These are phyloP conservation scores for Conistra vaccinii DNA, from an alignment of 2,888 invertebrate genomes.

Conservation along the genomic window DNA sequence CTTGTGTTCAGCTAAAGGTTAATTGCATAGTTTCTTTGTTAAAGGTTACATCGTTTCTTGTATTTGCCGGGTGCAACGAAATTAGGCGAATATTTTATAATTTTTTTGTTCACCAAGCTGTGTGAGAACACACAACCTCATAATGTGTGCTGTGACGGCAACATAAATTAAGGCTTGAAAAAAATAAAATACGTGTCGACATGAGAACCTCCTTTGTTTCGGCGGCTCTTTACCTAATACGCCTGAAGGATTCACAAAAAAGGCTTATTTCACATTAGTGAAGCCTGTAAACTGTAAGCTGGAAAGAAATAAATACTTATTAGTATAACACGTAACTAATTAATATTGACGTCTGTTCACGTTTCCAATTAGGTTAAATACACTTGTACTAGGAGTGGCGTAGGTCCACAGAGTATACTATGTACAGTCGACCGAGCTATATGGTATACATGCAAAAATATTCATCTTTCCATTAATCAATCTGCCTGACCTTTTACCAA, in stretches of 20 bases:
- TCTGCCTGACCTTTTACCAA: neutral
- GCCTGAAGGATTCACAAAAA: neutral
- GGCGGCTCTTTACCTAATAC: no score
- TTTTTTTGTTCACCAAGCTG: no score
- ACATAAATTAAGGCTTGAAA: neutral
- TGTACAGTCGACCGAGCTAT: neutral
- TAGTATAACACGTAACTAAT: neutral
- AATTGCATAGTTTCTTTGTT: neutral
- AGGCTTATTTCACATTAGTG: neutral
- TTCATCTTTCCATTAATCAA: neutral
- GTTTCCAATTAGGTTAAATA: constrained; percentile 33
- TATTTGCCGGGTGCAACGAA: no score
- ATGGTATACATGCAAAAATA: neutral
- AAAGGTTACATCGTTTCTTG: neutral
- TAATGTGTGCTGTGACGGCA: neutral
- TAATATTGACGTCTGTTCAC: neutral
- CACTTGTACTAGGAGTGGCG: constrained; percentile 12
- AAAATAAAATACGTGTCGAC: neutral
- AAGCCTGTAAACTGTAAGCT: constrained; percentile 9
- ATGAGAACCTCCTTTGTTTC: neutral
- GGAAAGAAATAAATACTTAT: constrained; percentile 1
- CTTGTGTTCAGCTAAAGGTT: neutral
- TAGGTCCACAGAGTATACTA: neutral
- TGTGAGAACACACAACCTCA: neutral
- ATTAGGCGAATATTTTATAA: no score